phyloP scores from a whole-genome alignment of 2,113 vertebrate species.

The Cairina moschata region DNA sequence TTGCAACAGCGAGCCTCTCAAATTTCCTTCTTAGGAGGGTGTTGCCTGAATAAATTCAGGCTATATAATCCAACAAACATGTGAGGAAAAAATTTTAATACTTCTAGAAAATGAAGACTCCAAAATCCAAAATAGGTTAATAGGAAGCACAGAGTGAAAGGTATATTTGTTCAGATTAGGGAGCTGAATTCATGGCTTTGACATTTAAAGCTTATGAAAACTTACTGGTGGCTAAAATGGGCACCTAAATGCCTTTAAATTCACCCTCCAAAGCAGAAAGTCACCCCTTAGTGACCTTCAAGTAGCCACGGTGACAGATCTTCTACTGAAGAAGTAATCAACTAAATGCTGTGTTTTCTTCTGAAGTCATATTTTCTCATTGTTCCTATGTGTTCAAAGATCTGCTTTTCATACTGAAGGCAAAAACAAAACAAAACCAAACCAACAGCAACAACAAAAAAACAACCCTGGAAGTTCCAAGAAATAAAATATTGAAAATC shows the following conservation, averaged over 20 bases:
- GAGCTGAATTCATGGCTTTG: neutral
- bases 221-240: neutral
- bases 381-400: neutral
- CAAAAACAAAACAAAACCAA: neutral
- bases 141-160: neutral
- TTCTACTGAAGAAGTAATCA: neutral
- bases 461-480: neutral
- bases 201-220: neutral
- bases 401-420: neutral
- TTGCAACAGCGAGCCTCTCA: neutral
- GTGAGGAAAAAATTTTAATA: neutral
- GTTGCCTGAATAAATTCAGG: neutral
- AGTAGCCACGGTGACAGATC: neutral
- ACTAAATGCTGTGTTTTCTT: neutral
- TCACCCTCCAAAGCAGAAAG: fast-evolving
- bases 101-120: neutral
- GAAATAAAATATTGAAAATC: neutral
- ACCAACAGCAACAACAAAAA: neutral
- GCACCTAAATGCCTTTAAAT: neutral
- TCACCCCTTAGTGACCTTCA: neutral
- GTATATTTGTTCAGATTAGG: neutral
- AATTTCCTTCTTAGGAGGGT: neutral
- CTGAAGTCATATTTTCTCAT: neutral
- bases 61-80: neutral
- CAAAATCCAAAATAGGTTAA: neutral